Evolutionary conservation across 37 sponge, comb jelly and placozoan species (phyloP).

Genomic region (Eunapius fragilis): DNA sequence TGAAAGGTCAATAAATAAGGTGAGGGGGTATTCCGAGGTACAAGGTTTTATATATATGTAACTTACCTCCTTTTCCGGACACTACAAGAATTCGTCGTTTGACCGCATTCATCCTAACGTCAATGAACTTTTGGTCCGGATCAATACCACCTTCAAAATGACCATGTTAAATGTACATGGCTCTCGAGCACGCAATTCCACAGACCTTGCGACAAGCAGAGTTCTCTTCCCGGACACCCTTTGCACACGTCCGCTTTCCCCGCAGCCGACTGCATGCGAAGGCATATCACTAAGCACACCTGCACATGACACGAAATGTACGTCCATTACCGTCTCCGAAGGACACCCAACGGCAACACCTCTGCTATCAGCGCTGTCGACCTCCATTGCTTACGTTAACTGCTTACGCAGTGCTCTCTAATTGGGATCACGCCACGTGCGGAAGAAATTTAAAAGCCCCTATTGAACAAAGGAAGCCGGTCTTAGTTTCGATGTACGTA

Average conservation of each 20-base stretch:
- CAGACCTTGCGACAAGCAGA: conserved; percentile 67
- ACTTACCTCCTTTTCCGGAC: conserved; percentile 91
- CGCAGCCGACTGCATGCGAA: conserved; percentile 38
- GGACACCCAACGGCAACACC: conserved; percentile 47
- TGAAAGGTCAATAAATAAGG: too few species aligned
- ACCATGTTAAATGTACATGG: not conserved
- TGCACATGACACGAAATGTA: too few species aligned
- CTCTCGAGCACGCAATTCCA: not conserved
- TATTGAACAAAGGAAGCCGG: not conserved
- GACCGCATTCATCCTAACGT: conserved; percentile 90
- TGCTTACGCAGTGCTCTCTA: not conserved
- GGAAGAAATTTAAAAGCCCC: not conserved
- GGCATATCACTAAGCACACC: too few species aligned
- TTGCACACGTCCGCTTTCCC: conserved; percentile 83
- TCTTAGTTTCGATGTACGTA: not conserved
- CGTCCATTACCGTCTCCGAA: conserved; percentile 62
- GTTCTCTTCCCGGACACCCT: conserved; percentile 88
- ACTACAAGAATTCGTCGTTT: conserved; percentile 75
- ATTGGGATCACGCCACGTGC: not conserved
- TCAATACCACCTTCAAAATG: conserved; percentile 49
- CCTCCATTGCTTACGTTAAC: not conserved
- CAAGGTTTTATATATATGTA: not conserved
- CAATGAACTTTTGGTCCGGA: conserved; percentile 87
- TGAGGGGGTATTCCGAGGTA: too few species aligned
- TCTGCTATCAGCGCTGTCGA: not conserved